A percentile compares a stretch with the other conserved stretches of the same genome.
phyloP scores from a whole-genome alignment of 2,888 invertebrate species.

The Harpalus rufipes region DNA sequence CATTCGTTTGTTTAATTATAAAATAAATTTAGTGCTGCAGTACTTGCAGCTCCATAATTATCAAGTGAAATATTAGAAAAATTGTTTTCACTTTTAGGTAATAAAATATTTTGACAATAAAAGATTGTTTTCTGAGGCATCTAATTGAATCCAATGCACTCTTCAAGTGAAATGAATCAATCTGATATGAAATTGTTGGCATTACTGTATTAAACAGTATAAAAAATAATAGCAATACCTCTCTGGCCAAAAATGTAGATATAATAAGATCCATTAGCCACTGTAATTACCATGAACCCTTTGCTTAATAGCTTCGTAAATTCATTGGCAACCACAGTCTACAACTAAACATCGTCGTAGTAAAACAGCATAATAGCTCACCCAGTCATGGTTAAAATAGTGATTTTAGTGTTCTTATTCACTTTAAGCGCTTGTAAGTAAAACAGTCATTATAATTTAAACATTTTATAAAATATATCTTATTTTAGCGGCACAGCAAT shows the following conservation, averaged over 20 bases:
- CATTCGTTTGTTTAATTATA: no score
- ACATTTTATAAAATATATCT: background rate
- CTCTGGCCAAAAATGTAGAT: slow-evolving; percentile 7
- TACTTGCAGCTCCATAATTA: no score
- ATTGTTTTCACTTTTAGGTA: no score
- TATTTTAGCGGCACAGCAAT: slow-evolving; percentile 13
- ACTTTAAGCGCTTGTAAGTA: background rate
- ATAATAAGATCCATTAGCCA: slow-evolving; percentile 26
- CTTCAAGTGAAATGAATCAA: no score
- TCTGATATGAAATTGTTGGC: no score
- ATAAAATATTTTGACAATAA: no score
- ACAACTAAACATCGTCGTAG: background rate
- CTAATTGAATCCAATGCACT: no score
- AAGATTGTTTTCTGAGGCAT: no score
- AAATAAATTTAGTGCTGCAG: no score
- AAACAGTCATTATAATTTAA: background rate
- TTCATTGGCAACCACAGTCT: slow-evolving; percentile 15
- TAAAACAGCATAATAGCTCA: background rate
- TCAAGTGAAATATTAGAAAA: no score
- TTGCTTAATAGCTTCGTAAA: slow-evolving; percentile 5
- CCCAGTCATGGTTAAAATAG: background rate
- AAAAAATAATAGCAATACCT: background rate
- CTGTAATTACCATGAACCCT: slow-evolving; percentile 15
- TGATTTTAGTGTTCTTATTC: background rate
- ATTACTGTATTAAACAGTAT: no score